Evolutionary conservation across 2,888 invertebrate genomes (phyloP).

Genomic region (Ariolimax columbianus): DNA sequence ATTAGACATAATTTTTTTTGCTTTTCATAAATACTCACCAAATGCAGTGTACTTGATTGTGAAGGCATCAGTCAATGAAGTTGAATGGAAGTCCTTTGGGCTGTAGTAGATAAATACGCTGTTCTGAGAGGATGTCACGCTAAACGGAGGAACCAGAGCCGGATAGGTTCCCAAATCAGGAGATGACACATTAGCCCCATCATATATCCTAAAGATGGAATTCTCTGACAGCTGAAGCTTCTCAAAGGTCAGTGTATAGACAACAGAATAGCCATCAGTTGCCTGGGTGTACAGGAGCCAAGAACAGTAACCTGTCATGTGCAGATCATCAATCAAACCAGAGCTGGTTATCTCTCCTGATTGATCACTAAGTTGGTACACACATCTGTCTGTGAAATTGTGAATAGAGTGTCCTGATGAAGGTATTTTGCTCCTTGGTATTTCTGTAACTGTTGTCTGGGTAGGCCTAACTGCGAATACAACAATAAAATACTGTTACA

Average conservation of each 20-base stretch:
- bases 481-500: neutral
- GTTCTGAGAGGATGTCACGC: constrained; percentile 2
- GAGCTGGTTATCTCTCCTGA: constrained; percentile 19
- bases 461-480: neutral
- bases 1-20: too few relatives aligned
- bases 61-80: neutral
- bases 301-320: constrained; percentile 10
- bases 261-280: neutral
- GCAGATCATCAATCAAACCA: neutral
- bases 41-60: neutral
- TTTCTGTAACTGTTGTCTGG: neutral
- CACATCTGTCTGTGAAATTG: neutral
- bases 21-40: constrained; percentile 7
- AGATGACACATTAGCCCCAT: neutral
- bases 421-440: neutral
- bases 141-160: neutral
- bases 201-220: constrained; percentile 8
- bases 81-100: neutral
- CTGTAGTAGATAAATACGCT: neutral
- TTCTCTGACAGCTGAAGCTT: neutral
- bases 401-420: neutral
- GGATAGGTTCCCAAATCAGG: neutral
- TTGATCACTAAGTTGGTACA: neutral
- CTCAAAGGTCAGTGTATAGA: constrained; percentile 21
- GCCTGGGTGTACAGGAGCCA: neutral